A percentile compares a stretch with the other conserved stretches of the same genome.
These are phyloP conservation scores for Hemithea aestivaria DNA, from an alignment of 2,888 invertebrate species.

Conservation along the genomic window DNA sequence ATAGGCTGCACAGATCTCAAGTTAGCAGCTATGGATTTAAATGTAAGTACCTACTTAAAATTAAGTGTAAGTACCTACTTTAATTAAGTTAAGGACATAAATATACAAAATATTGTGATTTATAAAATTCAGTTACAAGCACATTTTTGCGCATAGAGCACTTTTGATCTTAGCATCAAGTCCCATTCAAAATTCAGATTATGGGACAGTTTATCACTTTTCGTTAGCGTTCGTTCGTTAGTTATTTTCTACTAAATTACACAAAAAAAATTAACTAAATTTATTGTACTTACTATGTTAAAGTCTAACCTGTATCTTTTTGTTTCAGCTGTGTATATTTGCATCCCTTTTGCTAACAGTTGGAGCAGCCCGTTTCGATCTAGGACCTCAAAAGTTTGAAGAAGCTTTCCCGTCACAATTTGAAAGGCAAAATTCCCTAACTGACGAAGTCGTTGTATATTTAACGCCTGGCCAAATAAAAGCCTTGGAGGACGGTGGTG, in stretches of 20 bases:
- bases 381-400: conserved; percentile 43
- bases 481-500: conserved; percentile 45
- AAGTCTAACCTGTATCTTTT: conserved; percentile 6
- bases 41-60: conserved; percentile 38
- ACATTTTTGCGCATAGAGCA: too few relatives aligned
- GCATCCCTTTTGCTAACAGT: conserved; percentile 34
- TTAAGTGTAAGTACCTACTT: too few relatives aligned
- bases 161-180: too few relatives aligned
- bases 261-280: too few relatives aligned
- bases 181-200: too few relatives aligned
- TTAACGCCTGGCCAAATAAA: conserved; percentile 58
- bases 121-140: too few relatives aligned
- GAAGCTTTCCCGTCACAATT: conserved; percentile 22
- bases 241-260: too few relatives aligned
- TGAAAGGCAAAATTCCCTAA: conserved; percentile 32
- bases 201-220: too few relatives aligned
- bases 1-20: conserved; percentile 35
- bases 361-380: conserved; percentile 36
- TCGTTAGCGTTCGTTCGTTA: too few relatives aligned
- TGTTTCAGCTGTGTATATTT: conserved; percentile 46
- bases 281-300: too few relatives aligned
- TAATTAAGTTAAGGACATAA: too few relatives aligned
- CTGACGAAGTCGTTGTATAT: conserved; percentile 56
- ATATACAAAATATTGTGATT: too few relatives aligned
- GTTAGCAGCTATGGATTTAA: conserved; percentile 41